A percentile compares a stretch with the other conserved stretches of the same genome.
phyloP scores from a whole-genome alignment of 2,113 vertebrate genomes.

The Actenoides lindsayi region DNA sequence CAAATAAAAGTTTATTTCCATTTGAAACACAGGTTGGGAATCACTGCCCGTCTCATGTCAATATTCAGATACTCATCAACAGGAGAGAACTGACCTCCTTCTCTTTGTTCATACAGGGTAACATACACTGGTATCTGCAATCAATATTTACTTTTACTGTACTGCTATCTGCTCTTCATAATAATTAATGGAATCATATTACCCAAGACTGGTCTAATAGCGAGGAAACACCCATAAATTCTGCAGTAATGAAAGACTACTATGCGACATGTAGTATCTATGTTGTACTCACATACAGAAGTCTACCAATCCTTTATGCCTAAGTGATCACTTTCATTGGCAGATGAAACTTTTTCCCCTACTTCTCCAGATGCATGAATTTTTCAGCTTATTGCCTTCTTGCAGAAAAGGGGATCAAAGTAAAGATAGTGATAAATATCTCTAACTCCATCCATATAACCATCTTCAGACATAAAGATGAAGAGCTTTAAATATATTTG shows the following conservation, averaged over 20 bases:
- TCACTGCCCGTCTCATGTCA: not conserved
- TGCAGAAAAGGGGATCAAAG: not conserved
- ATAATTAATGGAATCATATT: not conserved
- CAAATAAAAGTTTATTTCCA: not conserved
- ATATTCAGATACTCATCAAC: not conserved
- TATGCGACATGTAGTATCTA: not conserved
- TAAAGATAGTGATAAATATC: not conserved
- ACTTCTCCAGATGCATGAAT: not conserved
- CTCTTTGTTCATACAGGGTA: not conserved
- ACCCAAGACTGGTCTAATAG: not conserved
- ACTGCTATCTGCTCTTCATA: not conserved
- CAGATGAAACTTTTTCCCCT: not conserved
- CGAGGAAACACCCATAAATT: not conserved
- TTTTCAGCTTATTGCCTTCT: not conserved
- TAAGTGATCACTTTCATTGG: not conserved
- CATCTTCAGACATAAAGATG: not conserved
- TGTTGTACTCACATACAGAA: not conserved
- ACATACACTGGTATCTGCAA: not conserved
- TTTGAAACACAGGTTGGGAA: not conserved
- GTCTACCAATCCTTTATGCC: not conserved
- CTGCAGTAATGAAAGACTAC: not conserved
- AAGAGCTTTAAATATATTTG: conserved; percentile 16
- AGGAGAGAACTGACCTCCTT: not conserved
- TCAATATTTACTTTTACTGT: not conserved
- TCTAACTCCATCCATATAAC: not conserved